Conservation (phyloP, 2,888 invertebrate genomes). For the Himalopsyche anomala region DNA sequence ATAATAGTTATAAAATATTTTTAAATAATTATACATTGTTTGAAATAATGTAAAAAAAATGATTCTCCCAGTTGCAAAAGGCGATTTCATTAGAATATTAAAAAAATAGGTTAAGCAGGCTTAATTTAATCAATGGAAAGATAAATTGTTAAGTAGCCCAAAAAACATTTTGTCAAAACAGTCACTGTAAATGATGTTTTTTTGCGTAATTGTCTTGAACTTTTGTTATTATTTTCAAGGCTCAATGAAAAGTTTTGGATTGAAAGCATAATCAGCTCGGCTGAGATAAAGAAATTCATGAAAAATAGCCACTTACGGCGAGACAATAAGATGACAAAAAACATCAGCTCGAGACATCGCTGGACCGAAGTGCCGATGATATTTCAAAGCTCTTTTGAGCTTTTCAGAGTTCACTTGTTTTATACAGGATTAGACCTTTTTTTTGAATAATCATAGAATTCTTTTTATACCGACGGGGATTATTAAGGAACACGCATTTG, state of each 20-base stretch:
- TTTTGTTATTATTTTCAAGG: slow-evolving; percentile 19
- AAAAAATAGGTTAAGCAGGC: neutral
- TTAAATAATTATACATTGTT: too few species aligned
- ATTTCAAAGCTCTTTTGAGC: neutral
- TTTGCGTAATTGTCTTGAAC: neutral
- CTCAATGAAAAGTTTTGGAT: neutral
- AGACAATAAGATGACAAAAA: slow-evolving; percentile 40
- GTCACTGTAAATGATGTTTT: slow-evolving; percentile 17
- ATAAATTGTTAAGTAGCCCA: neutral
- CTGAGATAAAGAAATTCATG: slow-evolving; percentile 33
- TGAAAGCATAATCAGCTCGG: slow-evolving; percentile 10
- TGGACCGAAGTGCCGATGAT: slow-evolving; percentile 33
- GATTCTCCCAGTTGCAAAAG: neutral
- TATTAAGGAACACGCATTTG: neutral
- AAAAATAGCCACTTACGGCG: slow-evolving; percentile 17
- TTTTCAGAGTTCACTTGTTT: slow-evolving; percentile 7
- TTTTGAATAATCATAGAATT: neutral
- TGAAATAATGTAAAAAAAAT: too few species aligned
- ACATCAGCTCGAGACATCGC: slow-evolving; percentile 10
- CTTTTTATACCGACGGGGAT: neutral
- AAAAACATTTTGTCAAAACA: neutral
- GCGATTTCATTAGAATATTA: neutral
- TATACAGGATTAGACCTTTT: slow-evolving; percentile 17
- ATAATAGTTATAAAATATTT: too few species aligned
- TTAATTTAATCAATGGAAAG: neutral